Conservation (phyloP, 2,888 invertebrate genomes). For the Allygus modestus region DNA sequence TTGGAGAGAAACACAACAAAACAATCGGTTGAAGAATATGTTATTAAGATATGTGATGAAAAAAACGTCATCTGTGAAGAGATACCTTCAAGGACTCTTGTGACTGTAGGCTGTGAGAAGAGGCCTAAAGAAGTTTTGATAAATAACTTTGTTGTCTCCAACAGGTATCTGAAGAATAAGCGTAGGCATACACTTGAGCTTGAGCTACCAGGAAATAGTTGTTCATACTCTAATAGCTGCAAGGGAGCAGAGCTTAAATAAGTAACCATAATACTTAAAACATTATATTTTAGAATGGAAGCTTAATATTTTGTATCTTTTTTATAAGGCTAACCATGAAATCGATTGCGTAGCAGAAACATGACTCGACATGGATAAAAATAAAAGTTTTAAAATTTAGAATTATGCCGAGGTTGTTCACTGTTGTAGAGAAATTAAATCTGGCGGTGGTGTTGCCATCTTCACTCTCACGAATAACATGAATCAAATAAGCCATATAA, state of each 20-base stretch:
- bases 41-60: conserved; percentile 7
- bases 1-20: neutral
- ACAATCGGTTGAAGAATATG: conserved; percentile 1
- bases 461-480: neutral
- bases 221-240: neutral
- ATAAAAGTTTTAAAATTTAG: neutral
- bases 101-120: neutral
- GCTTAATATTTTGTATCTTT: neutral
- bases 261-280: neutral
- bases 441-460: neutral
- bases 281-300: neutral
- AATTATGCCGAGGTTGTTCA: neutral
- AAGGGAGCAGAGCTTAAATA: neutral
- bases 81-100: neutral
- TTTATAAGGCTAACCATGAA: neutral
- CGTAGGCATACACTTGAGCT: neutral
- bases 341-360: conserved; percentile 1
- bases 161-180: neutral
- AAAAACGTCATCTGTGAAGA: neutral
- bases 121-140: conserved; percentile 12
- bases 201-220: too few species aligned
- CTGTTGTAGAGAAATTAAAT: neutral
- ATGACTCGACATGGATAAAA: neutral
- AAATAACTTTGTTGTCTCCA: neutral
- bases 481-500: neutral